These are phyloP conservation scores for Salvelinus fontinalis DNA, from an alignment of 2,113 vertebrate species.

Conservation along the genomic window DNA sequence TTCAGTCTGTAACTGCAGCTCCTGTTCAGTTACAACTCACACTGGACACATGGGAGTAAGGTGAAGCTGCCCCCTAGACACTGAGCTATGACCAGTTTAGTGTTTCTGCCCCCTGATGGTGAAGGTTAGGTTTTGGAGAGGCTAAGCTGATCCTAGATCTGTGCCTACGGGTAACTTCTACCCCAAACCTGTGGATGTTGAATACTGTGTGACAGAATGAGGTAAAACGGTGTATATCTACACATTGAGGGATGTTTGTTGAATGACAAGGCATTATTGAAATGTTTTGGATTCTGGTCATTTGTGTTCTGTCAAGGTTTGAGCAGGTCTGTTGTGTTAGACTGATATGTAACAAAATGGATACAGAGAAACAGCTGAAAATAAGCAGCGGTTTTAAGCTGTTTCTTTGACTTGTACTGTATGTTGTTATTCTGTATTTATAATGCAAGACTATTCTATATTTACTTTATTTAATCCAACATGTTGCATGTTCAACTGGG, in stretches of 20 bases:
- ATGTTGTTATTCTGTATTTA: constrained; percentile 32
- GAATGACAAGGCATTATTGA: constrained; percentile 34
- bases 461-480: constrained; percentile 37
- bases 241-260: constrained; percentile 51
- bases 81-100: too few relatives aligned
- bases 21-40: constrained; percentile 15
- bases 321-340: constrained; percentile 14
- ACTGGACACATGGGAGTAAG: constrained; percentile 16
- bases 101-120: neutral
- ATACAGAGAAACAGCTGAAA: constrained; percentile 57
- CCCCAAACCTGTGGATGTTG: too few relatives aligned
- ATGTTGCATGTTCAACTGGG: constrained; percentile 23
- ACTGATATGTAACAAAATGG: constrained; percentile 40
- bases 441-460: constrained; percentile 28
- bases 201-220: too few relatives aligned
- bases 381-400: constrained; percentile 60
- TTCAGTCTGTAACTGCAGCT: constrained; percentile 37
- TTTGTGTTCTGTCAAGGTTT: constrained; percentile 17
- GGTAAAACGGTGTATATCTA: constrained; percentile 2
- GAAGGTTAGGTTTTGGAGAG: neutral
- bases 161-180: too few relatives aligned
- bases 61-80: neutral
- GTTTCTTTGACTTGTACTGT: constrained; percentile 51
- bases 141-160: too few relatives aligned
- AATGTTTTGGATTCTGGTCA: constrained; percentile 44